These are phyloP conservation scores for Archilochus colubris DNA, from an alignment of 2,113 vertebrate species.

Conservation along the genomic window DNA sequence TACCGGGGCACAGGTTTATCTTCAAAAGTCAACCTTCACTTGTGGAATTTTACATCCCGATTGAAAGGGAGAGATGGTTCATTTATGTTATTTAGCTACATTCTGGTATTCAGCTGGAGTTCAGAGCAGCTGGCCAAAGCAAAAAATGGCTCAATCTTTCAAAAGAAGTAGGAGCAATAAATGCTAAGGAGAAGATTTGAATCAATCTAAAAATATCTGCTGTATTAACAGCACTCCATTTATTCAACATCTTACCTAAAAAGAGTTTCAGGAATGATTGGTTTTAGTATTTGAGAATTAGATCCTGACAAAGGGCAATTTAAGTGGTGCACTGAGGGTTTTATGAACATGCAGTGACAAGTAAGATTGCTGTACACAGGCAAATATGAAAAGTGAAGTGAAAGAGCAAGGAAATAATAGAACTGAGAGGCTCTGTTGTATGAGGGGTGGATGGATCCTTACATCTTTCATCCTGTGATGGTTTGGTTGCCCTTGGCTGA, in stretches of 20 bases:
- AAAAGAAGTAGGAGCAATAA: neutral
- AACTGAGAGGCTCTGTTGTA: neutral
- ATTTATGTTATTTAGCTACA: neutral
- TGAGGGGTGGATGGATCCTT: neutral
- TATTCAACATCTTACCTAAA: neutral
- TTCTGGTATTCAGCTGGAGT: neutral
- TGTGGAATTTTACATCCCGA: slow-evolving; percentile 20
- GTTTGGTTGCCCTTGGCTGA: neutral
- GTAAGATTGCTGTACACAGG: neutral
- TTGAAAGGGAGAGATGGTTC: neutral
- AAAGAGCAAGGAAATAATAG: neutral
- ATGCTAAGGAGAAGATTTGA: neutral
- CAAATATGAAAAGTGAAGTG: slow-evolving; percentile 14
- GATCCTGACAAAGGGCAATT: neutral
- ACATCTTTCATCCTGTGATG: neutral
- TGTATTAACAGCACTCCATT: neutral
- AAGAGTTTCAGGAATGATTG: neutral
- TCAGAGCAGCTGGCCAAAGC: neutral
- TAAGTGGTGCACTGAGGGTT: neutral
- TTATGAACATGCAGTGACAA: slow-evolving; percentile 23
- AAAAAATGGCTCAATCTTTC: slow-evolving; percentile 2
- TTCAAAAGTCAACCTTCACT: neutral
- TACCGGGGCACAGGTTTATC: neutral
- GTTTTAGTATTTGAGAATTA: slow-evolving; percentile 50
- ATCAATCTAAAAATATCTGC: neutral